These are phyloP conservation scores for Bradypus variegatus DNA, from an alignment of 2,797 vertebrate genomes.

Conservation along the genomic window DNA sequence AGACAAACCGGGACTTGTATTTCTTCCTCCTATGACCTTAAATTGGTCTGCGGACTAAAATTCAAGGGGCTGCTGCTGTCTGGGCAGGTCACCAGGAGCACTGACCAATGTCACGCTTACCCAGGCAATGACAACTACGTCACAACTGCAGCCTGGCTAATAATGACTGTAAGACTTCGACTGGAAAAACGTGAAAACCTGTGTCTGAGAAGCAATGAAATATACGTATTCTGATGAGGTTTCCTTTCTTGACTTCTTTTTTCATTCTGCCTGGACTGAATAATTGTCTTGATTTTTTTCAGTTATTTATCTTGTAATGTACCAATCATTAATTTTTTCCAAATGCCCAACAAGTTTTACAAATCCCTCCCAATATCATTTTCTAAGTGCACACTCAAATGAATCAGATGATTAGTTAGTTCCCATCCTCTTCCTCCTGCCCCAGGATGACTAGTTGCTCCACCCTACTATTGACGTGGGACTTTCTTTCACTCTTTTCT, in stretches of 20 bases:
- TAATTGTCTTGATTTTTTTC: not conserved
- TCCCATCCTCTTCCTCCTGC: not conserved
- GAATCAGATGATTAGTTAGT: not conserved
- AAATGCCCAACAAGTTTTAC: not conserved
- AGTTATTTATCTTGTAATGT: not conserved
- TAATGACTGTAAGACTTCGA: not conserved
- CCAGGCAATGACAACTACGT: not conserved
- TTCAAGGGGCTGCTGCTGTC: not conserved
- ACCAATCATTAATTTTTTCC: not conserved
- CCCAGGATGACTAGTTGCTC: not conserved
- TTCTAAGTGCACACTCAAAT: not conserved
- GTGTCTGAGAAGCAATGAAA: not conserved
- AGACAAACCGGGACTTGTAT: not conserved
- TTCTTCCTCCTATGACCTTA: not conserved
- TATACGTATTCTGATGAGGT: not conserved
- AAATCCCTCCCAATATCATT: not conserved
- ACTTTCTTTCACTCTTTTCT: not conserved
- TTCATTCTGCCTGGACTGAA: not conserved
- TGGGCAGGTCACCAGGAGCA: not conserved
- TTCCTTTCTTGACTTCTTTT: constrained; percentile 3
- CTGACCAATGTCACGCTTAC: not conserved
- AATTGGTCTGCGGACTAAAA: not conserved
- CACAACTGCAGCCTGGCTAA: not conserved
- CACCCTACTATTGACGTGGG: not conserved
- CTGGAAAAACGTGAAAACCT: not conserved